phyloP scores from a whole-genome alignment of 2,888 invertebrate genomes.

The Artemia sinica region DNA sequence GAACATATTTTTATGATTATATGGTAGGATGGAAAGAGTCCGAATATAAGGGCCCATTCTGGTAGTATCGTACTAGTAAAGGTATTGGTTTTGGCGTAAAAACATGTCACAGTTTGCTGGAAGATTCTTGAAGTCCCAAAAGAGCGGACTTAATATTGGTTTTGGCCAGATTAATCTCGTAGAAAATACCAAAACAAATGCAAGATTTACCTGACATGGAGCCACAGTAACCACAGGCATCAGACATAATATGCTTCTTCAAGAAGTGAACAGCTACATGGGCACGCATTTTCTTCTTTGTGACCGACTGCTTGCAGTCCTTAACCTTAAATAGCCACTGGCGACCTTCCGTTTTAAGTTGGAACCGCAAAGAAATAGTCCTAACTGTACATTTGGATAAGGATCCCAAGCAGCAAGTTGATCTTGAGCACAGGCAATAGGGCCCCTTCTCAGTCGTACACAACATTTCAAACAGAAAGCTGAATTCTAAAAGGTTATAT shows the following conservation, averaged over 20 bases:
- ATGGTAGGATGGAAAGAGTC: too few species aligned
- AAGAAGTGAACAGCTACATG: neutral
- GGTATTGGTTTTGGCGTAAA: too few species aligned
- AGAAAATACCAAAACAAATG: neutral
- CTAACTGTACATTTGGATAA: neutral
- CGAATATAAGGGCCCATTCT: too few species aligned
- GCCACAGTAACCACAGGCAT: neutral
- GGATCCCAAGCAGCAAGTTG: neutral
- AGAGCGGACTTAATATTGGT: too few species aligned
- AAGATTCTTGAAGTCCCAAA: too few species aligned
- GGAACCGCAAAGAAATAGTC: neutral
- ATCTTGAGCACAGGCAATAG: neutral
- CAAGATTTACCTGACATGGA: neutral
- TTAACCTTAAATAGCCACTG: neutral
- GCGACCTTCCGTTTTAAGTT: neutral
- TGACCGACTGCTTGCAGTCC: too few species aligned
- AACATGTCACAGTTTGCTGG: too few species aligned
- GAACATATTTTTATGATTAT: too few species aligned
- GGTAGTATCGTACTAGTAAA: too few species aligned
- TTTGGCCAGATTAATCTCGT: too few species aligned
- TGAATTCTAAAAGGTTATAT: neutral
- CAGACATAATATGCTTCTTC: neutral
- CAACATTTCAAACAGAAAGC: neutral
- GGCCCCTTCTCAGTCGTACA: neutral
- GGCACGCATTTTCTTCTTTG: neutral